Evolutionary conservation across 2,113 vertebrate genomes (phyloP).

Genomic region (Albula glossodonta): DNA sequence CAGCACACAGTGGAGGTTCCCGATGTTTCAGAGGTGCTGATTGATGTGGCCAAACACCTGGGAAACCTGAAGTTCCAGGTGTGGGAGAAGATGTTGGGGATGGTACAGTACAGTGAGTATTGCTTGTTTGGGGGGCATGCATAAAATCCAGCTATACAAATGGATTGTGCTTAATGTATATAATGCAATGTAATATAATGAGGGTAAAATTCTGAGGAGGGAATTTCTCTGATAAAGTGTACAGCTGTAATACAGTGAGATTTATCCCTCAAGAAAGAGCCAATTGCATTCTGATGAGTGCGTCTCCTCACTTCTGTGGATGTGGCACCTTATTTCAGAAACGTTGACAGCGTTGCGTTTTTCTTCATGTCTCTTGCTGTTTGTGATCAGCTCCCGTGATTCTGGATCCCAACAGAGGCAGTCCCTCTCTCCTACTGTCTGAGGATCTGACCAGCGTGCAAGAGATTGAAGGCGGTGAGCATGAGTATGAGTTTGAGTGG

Average conservation of each 20-base stretch:
- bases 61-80: not conserved
- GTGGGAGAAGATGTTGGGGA: conserved; percentile 1
- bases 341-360: not conserved
- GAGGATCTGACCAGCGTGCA: conserved; percentile 38
- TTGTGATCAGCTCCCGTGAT: conserved; percentile 34
- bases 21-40: not conserved
- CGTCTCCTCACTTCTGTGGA: not conserved
- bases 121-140: not conserved
- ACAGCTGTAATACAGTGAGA: not conserved
- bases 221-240: not conserved
- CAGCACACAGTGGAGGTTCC: not conserved
- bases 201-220: not conserved
- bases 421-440: conserved; percentile 33
- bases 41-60: conserved; percentile 10
- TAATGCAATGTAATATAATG: not conserved
- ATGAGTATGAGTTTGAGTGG: too few relatives aligned
- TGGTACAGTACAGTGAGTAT: not conserved
- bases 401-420: conserved; percentile 44
- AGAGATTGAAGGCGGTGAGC: too few relatives aligned
- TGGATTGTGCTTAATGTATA: not conserved
- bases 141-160: too few relatives aligned
- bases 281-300: not conserved
- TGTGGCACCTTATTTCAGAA: not conserved
- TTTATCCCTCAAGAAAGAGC: not conserved
- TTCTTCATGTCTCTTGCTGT: not conserved